Evolutionary conservation across 1,140 invertebrate genomes (phyloP), one percentile per base, ranked within the genome.

Genomic region (Heliconius nattereri): DNA sequence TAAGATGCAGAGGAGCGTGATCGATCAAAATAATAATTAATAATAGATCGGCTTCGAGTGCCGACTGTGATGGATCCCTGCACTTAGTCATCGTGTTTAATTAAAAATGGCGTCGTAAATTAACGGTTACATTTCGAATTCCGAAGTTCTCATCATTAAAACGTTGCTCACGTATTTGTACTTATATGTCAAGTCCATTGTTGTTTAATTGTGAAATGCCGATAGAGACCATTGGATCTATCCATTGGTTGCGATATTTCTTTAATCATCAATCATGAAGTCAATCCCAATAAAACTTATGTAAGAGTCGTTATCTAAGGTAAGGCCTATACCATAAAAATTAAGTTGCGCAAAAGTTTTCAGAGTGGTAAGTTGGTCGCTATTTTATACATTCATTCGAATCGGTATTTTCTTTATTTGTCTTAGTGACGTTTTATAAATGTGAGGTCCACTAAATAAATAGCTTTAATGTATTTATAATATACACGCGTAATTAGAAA

Each of bases 11-110:
- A 32, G 89, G 80, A 86, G 85, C 89, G 88, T 91, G 90, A 94
- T 94, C 91, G 89, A 94, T 94, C 91, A 94, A 93, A 93, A 92
- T 93, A 94, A 92, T 94, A 94, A 94, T 94, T 93, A 94, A 93
- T 92, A 94, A 92, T 93, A 92, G 89, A 91, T 91, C 90, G 87
- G 83, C 86, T 83, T 83, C 85, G 86, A 90, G 85, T 85, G 86
- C 86, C 87, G 88, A 87, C 88, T 85, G 88, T 91, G 92, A 92
- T 91, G 89, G 89, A 91, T 91, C 88, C 89, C 86, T 84, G 86
- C 89, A 90, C 92, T 92, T 92, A 93, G 92, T 93, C 92, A 94
- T 94, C 91, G 92, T 84, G 87, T 93, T 93, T 94, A 94, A 94
- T 94, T 94, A 93, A 93, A 94, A 94, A 92, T 90, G 84, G 86